phyloP scores from a whole-genome alignment of 2,797 vertebrate genomes.

The Eptatretus atami region DNA sequence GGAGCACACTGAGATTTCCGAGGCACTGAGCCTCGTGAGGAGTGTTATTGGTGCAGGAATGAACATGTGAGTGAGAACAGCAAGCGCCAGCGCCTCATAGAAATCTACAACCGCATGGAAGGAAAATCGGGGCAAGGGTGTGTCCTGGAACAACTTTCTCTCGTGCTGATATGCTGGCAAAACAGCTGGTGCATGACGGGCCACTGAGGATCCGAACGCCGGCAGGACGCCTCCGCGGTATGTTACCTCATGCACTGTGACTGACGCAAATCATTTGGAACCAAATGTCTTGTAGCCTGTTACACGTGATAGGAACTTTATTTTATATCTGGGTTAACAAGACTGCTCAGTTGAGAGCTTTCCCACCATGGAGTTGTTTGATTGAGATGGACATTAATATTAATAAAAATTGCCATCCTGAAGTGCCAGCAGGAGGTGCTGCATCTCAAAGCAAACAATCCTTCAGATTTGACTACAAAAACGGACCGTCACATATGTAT shows the following conservation, averaged over 20 bases:
- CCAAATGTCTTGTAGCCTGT: too few relatives aligned
- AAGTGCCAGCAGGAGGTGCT: too few relatives aligned
- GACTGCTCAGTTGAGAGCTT: too few relatives aligned
- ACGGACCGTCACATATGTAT: too few relatives aligned
- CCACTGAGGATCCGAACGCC: constrained; percentile 35
- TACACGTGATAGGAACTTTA: too few relatives aligned
- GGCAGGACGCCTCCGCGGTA: constrained; percentile 51
- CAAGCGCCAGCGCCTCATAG: constrained; percentile 41
- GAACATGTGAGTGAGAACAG: constrained; percentile 61
- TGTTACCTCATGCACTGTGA: constrained; percentile 3
- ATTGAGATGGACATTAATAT: too few relatives aligned
- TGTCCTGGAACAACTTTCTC: constrained; percentile 82
- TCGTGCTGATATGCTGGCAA: constrained; percentile 45
- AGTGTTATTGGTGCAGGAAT: constrained; percentile 44
- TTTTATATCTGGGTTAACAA: too few relatives aligned
- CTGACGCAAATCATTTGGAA: not conserved
- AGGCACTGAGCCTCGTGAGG: constrained; percentile 39
- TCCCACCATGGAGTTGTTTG: too few relatives aligned
- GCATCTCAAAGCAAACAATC: too few relatives aligned
- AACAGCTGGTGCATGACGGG: constrained; percentile 53
- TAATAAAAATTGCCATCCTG: too few relatives aligned
- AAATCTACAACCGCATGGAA: constrained; percentile 49
- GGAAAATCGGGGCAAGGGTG: constrained; percentile 79
- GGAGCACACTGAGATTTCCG: constrained; percentile 34
- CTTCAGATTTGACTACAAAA: too few relatives aligned